phyloP scores from a whole-genome alignment of 92 coral and sea anemone species.

The Zoanthus gigantus region DNA sequence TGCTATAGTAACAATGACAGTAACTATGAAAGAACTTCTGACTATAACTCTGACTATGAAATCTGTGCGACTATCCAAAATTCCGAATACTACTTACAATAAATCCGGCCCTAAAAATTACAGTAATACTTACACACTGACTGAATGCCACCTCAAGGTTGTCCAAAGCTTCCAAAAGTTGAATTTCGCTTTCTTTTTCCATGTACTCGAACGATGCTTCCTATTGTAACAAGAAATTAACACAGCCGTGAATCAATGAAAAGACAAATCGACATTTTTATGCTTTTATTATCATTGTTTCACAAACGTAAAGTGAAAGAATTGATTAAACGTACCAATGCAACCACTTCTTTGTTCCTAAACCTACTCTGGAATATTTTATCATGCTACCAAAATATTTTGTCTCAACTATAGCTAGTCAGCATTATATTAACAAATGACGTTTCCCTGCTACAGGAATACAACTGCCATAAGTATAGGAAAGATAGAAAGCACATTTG shows the following conservation, averaged over 20 bases:
- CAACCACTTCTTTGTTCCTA: too few relatives aligned
- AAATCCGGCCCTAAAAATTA: background rate
- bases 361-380: too few relatives aligned
- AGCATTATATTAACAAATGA: too few relatives aligned
- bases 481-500: too few relatives aligned
- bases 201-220: slow-evolving; percentile 99
- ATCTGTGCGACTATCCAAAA: background rate
- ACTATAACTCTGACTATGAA: background rate
- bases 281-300: too few relatives aligned
- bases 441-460: too few relatives aligned
- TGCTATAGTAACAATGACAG: background rate
- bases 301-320: too few relatives aligned
- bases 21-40: background rate
- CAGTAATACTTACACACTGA: slow-evolving; percentile 72
- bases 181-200: slow-evolving; percentile 99
- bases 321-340: too few relatives aligned
- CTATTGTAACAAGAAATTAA: slow-evolving; percentile 41
- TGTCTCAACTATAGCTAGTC: too few relatives aligned
- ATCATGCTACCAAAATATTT: too few relatives aligned
- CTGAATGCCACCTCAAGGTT: slow-evolving; percentile 90
- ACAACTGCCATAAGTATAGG: too few relatives aligned
- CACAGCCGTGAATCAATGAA: background rate
- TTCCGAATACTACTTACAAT: background rate
- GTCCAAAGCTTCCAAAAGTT: slow-evolving; percentile 91
- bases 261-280: background rate